Percentiles rank a stretch among this genome's conserved stretches.
Conservation (phyloP, 2,888 invertebrate genomes). For the Plebejus argus region DNA sequence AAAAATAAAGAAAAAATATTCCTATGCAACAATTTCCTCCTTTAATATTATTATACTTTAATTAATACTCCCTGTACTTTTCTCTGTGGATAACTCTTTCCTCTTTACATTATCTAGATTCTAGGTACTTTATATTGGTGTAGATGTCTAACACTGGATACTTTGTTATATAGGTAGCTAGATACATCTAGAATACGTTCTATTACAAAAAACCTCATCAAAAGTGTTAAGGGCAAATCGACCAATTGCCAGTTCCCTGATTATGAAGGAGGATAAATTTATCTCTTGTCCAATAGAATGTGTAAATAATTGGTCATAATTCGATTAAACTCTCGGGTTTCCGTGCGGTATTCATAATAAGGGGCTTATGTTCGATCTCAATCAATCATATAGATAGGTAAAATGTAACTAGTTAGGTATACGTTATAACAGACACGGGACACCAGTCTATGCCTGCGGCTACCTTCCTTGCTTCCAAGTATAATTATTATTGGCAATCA, state of each 20-base stretch:
- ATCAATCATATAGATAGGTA: neutral
- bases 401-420: too few relatives aligned
- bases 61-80: too few relatives aligned
- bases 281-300: neutral
- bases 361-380: slow-evolving; percentile 25
- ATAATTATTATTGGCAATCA: too few relatives aligned
- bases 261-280: neutral
- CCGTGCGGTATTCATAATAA: slow-evolving; percentile 44
- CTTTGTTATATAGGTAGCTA: neutral
- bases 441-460: too few relatives aligned
- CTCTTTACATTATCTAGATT: too few relatives aligned
- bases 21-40: too few relatives aligned
- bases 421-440: too few relatives aligned
- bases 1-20: too few relatives aligned
- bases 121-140: too few relatives aligned
- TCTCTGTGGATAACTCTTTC: too few relatives aligned
- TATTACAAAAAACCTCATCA: neutral
- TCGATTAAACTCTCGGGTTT: slow-evolving; percentile 46
- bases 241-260: neutral
- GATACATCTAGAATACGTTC: neutral
- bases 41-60: too few relatives aligned
- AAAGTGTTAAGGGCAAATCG: neutral
- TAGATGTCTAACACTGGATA: neutral
- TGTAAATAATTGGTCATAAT: slow-evolving; percentile 40
- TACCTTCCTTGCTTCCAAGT: too few relatives aligned